Conservation (phyloP, 2,113 vertebrate genomes). For the Acanthochromis polyacanthus region DNA sequence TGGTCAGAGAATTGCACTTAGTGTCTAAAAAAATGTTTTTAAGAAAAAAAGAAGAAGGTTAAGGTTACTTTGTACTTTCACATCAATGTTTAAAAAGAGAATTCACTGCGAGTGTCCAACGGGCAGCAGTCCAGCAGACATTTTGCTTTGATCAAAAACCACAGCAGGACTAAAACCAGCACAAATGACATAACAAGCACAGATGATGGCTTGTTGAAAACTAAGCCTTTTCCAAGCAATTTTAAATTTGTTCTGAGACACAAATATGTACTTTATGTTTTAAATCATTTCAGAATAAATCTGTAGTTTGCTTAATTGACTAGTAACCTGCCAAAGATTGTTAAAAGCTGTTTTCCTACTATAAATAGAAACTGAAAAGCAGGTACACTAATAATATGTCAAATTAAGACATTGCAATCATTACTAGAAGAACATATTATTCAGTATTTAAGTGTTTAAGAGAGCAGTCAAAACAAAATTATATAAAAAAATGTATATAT, state of each 20-base stretch:
- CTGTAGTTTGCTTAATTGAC: slow-evolving; percentile 12
- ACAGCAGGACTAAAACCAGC: slow-evolving; percentile 34
- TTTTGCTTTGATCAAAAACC: slow-evolving; percentile 54
- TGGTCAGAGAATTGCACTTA: not conserved
- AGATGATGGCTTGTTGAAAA: slow-evolving; percentile 7
- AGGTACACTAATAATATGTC: not conserved
- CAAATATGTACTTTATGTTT: not conserved
- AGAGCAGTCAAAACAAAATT: not conserved
- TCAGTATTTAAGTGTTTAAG: not conserved
- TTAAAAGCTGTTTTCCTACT: not conserved
- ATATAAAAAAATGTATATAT: too few species aligned
- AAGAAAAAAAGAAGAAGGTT: not conserved
- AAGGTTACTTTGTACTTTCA: slow-evolving; percentile 6
- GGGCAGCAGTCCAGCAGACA: slow-evolving; percentile 13
- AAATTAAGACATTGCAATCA: not conserved
- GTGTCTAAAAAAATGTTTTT: slow-evolving; percentile 2
- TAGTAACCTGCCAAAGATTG: not conserved
- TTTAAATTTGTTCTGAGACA: not conserved
- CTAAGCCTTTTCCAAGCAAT: slow-evolving; percentile 17
- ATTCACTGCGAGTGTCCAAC: slow-evolving; percentile 13
- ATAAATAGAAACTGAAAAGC: not conserved
- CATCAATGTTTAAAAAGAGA: slow-evolving; percentile 22
- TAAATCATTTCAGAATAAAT: slow-evolving; percentile 2
- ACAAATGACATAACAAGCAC: slow-evolving; percentile 5
- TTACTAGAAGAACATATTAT: not conserved